Evolutionary conservation across 2,113 vertebrate species (phyloP), one percentile per base, ranked within the genome.

Genomic region (Cryptomyrus ogoouensis): DNA sequence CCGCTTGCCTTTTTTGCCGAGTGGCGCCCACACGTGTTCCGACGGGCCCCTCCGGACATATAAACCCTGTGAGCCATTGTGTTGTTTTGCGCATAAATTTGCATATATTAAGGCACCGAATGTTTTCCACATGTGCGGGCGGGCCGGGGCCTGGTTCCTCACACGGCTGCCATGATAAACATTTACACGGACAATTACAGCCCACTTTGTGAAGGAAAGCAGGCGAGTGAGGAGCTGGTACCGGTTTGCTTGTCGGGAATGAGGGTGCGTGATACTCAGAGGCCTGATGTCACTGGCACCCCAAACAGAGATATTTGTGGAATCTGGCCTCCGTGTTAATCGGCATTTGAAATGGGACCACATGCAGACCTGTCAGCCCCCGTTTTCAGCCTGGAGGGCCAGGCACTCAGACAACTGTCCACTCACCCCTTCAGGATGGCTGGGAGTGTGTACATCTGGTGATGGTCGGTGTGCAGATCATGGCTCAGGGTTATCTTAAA

Each of bases 101-200:
- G 84, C 91, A 91, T 90, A 50, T 52, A 90, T 90, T 90, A 91
- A 83, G 52, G 87, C 39, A 62, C 46, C 9, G 66, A 92, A 91
- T 90, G 89, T 83, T 91, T 92, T 83, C 91, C 90, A 93, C 84
- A 90, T 91, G 90, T 89, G 52, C 74, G 56, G 89, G 47, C 89
- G 2, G 52, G 86, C 62, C 53, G 17, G 74, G 15, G 4, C 35
- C 31, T 9, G 74, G 49, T 52, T 91, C 88, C 66, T 52, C 47
- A 13, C 89, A 27, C 7, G 35, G 83, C 46, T 90, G 80, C 88
- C 89, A 88, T 90, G 52, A 90, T 91, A 91, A 91, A 91, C 85
- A 91, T 91, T 92, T 92, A 70, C 35, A 46, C 39, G 86, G 90
- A 47, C 77, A 83, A 88, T 88, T 88, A 66, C 90, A 56, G 47